These are phyloP conservation scores for Hydrolagus colliei DNA, from an alignment of 2,797 vertebrate species.

Conservation along the genomic window DNA sequence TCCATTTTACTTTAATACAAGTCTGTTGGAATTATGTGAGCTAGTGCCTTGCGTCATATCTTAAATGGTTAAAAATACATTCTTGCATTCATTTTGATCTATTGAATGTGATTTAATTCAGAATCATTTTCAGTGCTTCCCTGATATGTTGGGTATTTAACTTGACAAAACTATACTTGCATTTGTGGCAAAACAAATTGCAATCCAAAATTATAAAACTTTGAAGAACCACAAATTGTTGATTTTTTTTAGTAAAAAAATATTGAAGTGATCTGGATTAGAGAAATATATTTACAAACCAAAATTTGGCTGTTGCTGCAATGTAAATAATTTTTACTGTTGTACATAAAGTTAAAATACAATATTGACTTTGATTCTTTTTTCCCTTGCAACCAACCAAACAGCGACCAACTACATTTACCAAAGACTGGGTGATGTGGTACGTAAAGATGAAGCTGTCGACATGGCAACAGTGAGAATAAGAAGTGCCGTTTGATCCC, in stretches of 20 bases:
- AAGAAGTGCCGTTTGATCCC: constrained; percentile 90
- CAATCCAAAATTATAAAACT: no score
- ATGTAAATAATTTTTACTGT: constrained; percentile 20
- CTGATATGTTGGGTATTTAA: no score
- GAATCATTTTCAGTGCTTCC: no score
- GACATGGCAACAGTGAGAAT: constrained; percentile 99
- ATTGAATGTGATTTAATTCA: no score
- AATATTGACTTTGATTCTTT: constrained; percentile 99
- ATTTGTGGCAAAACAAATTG: no score
- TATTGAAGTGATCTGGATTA: neutral
- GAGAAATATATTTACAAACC: neutral
- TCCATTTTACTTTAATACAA: no score
- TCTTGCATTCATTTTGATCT: no score
- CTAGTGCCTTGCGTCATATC: no score
- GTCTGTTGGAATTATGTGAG: no score
- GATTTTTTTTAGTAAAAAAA: neutral
- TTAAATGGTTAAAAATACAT: no score
- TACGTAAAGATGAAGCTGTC: constrained; percentile 99
- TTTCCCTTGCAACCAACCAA: constrained; percentile 99
- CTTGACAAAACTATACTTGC: no score
- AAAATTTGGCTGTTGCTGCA: neutral
- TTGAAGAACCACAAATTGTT: no score
- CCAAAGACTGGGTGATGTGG: constrained; percentile 99
- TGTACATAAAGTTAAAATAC: constrained; percentile 35
- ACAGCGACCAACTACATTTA: constrained; percentile 99